Evolutionary conservation across 2,797 vertebrate species (phyloP), one percentile per base, ranked within the genome.

Genomic region (Antennarius maculatus): DNA sequence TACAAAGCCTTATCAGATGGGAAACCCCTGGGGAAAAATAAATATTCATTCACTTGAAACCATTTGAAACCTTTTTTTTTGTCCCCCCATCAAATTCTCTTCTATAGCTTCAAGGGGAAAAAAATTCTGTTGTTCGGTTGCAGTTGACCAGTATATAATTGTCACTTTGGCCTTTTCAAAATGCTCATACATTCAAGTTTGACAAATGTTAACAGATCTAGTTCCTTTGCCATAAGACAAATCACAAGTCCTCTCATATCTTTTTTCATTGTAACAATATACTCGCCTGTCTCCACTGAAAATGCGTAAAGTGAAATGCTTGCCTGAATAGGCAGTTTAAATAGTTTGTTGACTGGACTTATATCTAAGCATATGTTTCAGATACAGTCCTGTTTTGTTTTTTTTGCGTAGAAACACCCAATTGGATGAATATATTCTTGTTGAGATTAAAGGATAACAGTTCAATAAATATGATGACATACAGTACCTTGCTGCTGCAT

Each of bases 21-120:
- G 14, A 13, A 5, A 43, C 42, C 37, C 7, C 10, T 34, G 31
- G 3, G 31, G 15, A 4, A 13, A 43, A 5, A 43, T 87, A 69
- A 34, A 78, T 80, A 68, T 65, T 65, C 77, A 68, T 65, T 81
- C 76, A 34, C 56, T 53, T 49, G 54, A 74, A 52, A 71, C 72
- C 82, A 76, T 79, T 65, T 51, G 43, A 41, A 60, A 10, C 8
- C 0, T 39, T 50, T 51, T 6, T 9, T 10, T 51, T 66, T 57
- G 39, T 51, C 55, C 39, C 29, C 41, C 41, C 17, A 42, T 55
- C 58, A 68, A 69, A 67, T 53, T 28, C 54, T 75, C 56, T 34
- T 16, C 61, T 45, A 45, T 57, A 73, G 53, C 47, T 45, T 4
- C 6, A 14, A 29, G 5, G 16, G 17, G 48, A 27, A 31, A 63